Conservation (phyloP, 2,797 vertebrate genomes). For the Darevskia mixta region DNA sequence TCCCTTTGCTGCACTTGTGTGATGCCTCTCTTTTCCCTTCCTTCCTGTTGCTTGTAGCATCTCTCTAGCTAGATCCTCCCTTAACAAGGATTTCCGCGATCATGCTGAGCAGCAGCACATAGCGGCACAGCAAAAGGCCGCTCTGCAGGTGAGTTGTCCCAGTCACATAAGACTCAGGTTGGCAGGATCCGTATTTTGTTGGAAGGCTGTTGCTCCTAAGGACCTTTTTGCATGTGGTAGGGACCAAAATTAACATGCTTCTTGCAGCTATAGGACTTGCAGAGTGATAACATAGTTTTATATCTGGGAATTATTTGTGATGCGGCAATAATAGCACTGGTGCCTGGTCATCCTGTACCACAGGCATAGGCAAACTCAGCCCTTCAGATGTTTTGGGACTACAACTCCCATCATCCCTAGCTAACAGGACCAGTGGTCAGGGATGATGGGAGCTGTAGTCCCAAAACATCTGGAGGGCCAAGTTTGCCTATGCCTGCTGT, state of each 20-base stretch:
- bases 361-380: too few relatives aligned
- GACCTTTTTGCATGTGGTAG: too few relatives aligned
- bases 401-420: too few relatives aligned
- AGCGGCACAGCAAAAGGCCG: slow-evolving; percentile 96
- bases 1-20: background rate
- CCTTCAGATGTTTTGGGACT: too few relatives aligned
- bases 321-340: too few relatives aligned
- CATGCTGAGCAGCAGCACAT: slow-evolving; percentile 98
- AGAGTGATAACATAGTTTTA: background rate
- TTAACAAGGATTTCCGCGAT: slow-evolving; percentile 92
- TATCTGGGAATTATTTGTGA: background rate
- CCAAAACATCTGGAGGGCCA: too few relatives aligned
- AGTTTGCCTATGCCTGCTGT: background rate
- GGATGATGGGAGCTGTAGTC: too few relatives aligned
- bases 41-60: slow-evolving; percentile 78
- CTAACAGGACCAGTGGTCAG: too few relatives aligned
- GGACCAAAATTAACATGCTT: background rate
- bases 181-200: background rate
- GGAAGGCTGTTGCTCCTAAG: background rate
- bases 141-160: slow-evolving; percentile 86
- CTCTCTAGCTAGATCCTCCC: slow-evolving; percentile 85
- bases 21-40: background rate
- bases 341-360: too few relatives aligned
- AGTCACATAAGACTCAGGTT: too few relatives aligned
- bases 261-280: background rate